phyloP scores from a whole-genome alignment of 2,888 invertebrate genomes.

The Campaea margaritaria region DNA sequence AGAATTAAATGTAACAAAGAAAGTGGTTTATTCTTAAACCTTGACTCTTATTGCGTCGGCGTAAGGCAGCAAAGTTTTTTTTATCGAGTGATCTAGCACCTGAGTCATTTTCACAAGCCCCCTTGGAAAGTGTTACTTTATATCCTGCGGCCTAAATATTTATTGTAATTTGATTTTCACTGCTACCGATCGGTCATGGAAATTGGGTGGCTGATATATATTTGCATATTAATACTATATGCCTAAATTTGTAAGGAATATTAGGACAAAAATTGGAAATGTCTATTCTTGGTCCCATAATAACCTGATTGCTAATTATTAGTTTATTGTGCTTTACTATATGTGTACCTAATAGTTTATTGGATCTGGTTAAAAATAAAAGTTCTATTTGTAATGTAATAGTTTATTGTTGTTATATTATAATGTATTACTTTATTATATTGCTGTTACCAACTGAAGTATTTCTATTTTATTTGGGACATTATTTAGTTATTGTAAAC shows the following conservation, averaged over 20 bases:
- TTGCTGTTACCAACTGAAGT: no score
- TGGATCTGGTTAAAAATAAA: slow-evolving; percentile 1
- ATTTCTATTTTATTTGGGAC: neutral
- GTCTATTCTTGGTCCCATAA: no score
- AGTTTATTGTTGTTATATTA: neutral
- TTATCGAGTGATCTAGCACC: slow-evolving; percentile 12
- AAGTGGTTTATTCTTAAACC: slow-evolving; percentile 32
- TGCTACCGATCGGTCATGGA: neutral
- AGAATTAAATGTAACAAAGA: slow-evolving; percentile 40
- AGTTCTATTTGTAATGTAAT: neutral
- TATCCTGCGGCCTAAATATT: slow-evolving; percentile 35
- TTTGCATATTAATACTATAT: neutral
- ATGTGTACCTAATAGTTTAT: slow-evolving; percentile 1
- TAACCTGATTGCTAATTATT: neutral
- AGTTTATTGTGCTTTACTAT: neutral
- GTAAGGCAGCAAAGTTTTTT: slow-evolving; percentile 11
- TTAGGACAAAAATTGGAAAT: no score
- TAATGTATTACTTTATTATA: no score
- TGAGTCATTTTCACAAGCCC: slow-evolving; percentile 35
- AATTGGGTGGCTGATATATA: neutral
- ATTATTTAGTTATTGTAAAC: neutral
- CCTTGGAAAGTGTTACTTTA: slow-evolving; percentile 34
- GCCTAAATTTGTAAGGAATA: neutral
- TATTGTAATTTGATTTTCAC: slow-evolving; percentile 34
- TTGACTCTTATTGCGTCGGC: slow-evolving; percentile 24